Percentiles rank a stretch among this genome's conserved stretches.
These are phyloP conservation scores for Calypte anna DNA, from an alignment of 2,113 vertebrate genomes.

Conservation along the genomic window DNA sequence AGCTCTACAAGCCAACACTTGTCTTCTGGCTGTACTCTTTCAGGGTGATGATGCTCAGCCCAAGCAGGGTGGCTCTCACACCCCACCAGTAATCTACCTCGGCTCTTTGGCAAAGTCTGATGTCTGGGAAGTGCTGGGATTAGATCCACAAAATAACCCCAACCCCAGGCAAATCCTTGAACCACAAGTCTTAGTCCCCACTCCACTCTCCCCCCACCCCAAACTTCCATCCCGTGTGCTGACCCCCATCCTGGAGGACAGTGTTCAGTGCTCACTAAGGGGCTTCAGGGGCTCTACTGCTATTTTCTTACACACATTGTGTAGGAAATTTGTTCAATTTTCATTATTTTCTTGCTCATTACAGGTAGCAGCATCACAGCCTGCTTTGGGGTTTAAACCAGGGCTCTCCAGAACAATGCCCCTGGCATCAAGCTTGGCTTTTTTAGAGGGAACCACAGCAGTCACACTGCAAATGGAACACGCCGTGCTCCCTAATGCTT, in stretches of 20 bases:
- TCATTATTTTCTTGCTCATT: background rate
- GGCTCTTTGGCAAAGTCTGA: background rate
- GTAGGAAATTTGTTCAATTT: background rate
- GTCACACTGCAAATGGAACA: background rate
- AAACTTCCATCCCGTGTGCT: background rate
- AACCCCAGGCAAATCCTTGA: background rate
- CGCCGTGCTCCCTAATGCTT: background rate
- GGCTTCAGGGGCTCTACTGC: background rate
- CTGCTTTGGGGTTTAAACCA: background rate
- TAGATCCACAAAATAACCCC: background rate
- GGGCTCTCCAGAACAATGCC: background rate
- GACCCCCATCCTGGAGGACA: too few relatives aligned
- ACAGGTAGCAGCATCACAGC: background rate
- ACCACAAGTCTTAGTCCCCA: background rate
- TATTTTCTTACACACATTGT: background rate
- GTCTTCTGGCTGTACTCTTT: background rate
- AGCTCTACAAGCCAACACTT: background rate
- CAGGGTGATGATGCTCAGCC: background rate
- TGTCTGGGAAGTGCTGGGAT: background rate
- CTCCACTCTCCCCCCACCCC: background rate
- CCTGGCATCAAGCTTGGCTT: background rate
- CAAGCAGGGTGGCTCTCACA: fast-evolving
- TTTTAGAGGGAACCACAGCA: background rate
- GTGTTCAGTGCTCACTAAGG: background rate
- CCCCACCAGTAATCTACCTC: background rate